Percentiles rank a stretch among this genome's conserved stretches.
Evolutionary conservation across 2,888 invertebrate species (phyloP).

Genomic region (Parelbella ahira): DNA sequence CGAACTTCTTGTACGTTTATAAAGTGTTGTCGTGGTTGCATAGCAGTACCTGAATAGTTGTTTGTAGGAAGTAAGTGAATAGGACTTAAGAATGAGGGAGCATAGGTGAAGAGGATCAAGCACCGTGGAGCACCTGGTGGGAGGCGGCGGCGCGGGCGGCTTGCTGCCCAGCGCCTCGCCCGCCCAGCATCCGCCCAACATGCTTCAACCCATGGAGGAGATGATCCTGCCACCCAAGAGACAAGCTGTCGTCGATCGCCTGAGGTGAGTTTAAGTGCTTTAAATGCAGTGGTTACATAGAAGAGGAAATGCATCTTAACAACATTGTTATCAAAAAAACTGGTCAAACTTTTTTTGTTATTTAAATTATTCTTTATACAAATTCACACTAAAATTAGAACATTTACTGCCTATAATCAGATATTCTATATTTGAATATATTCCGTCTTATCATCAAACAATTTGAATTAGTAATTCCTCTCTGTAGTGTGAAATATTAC

Average conservation of each 20-base stretch:
- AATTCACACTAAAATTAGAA: no score
- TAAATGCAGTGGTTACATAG: no score
- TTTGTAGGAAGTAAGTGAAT: conserved; percentile 29
- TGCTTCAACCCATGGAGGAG: conserved; percentile 82
- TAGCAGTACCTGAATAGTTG: conserved; percentile 59
- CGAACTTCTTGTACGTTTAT: conserved; percentile 57
- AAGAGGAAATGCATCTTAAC: no score
- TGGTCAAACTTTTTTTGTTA: no score
- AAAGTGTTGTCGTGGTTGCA: conserved; percentile 58
- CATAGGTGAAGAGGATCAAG: conserved; percentile 52
- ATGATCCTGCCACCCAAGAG: conserved; percentile 90
- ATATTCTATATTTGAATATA: no score
- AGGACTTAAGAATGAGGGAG: conserved; percentile 51
- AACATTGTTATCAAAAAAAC: no score
- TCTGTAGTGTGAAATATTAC: no score
- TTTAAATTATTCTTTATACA: no score
- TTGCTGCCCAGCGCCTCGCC: conserved; percentile 82
- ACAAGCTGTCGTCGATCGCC: conserved; percentile 92
- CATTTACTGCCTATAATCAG: no score
- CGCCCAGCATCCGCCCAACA: conserved; percentile 82
- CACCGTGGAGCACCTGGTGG: conserved; percentile 89
- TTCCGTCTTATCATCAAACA: no score
- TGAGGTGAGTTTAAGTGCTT: conserved; percentile 80
- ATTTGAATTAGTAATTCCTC: no score
- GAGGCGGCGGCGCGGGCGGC: conserved; percentile 86